Base-by-base conservation (phyloP, 2,888 invertebrate species). In the Agrochola lota region DNA sequence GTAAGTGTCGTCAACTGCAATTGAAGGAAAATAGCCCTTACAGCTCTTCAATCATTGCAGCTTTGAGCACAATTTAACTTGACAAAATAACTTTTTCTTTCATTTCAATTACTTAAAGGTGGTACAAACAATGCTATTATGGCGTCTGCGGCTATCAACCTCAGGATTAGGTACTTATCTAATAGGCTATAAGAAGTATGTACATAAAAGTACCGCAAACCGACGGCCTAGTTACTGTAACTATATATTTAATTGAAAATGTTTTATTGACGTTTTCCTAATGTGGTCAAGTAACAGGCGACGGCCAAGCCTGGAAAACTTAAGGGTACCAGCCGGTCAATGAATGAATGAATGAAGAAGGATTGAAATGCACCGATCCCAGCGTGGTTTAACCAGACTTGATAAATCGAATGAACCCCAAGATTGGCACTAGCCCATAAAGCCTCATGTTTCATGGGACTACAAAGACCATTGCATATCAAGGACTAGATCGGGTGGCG, bases 201-300 rank as follows among this genome's bases (percentile, higher is more conserved):
- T 63, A n/a, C 57, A 15, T 17, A 40, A 30, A 30, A 59, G 71
- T 60, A 75, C 81, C 71, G 59, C 63, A 80, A 71, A 60, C 57
- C 69, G 35, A 55, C 11, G 63, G 11, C 59, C 66, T 66, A 80
- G 64, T 66, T 40, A 55, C 52, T 74, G 26, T 66, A 20, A 70
- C 63, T 62, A 62, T n/a, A 43, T 72, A n/a, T 23, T 35, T 63
- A 43, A 81, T 81, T 74, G 81, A 26, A 80, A 57, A 71, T 15
- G 40, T 71, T 71, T 71, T 15, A 20, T 80, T 67, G 55, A 66
- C 20, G 55, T 70, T 60, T 70, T 40, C 35, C 40, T 8, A 52
- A 35, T 62, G 23, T 43, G 40, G 49, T 71, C 35, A 52, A 71
- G 20, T 49, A 43, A 52, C n/a, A 46, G 20, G 17, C 57, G 35